Conservation (phyloP, 2,888 invertebrate species). For the Drosophila imparisetae region DNA sequence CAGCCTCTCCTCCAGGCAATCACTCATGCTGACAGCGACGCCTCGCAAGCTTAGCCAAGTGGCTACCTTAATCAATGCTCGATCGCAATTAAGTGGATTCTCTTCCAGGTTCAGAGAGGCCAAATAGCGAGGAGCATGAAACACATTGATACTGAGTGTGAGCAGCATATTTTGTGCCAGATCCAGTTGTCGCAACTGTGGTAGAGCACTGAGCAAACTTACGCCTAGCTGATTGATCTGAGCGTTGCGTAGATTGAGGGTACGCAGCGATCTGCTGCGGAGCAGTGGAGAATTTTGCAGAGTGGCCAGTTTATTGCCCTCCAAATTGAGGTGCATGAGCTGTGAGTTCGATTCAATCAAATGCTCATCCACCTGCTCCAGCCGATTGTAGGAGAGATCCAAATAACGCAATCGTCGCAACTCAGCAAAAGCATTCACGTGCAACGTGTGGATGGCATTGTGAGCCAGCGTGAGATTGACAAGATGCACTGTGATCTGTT, state of each 20-base stretch:
- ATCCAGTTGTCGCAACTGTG: slow-evolving; percentile 87
- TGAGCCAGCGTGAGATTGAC: slow-evolving; percentile 84
- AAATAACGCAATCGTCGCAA: slow-evolving; percentile 86
- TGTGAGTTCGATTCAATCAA: slow-evolving; percentile 86
- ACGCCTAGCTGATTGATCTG: slow-evolving; percentile 86
- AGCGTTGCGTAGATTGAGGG: slow-evolving; percentile 87
- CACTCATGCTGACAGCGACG: slow-evolving; percentile 65
- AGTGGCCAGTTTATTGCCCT: slow-evolving; percentile 87
- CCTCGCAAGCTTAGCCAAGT: slow-evolving; percentile 66
- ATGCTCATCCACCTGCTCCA: slow-evolving; percentile 86
- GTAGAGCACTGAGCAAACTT: slow-evolving; percentile 86
- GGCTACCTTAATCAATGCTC: slow-evolving; percentile 76
- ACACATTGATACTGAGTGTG: slow-evolving; percentile 85
- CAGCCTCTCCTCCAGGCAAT: slow-evolving; percentile 63
- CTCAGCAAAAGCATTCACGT: slow-evolving; percentile 87
- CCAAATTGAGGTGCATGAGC: slow-evolving; percentile 86
- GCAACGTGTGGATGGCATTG: slow-evolving; percentile 88
- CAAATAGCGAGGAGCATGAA: slow-evolving; percentile 85
- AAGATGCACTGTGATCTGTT: slow-evolving; percentile 74
- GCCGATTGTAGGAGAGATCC: slow-evolving; percentile 87
- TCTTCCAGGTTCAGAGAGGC: slow-evolving; percentile 86
- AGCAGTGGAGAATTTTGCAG: slow-evolving; percentile 86
- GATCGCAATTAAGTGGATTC: slow-evolving; percentile 87
- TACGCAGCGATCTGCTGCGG: slow-evolving; percentile 86
- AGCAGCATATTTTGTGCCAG: slow-evolving; percentile 87